Evolutionary conservation across 2,888 invertebrate species (phyloP).

Genomic region (Leucozona laternaria): DNA sequence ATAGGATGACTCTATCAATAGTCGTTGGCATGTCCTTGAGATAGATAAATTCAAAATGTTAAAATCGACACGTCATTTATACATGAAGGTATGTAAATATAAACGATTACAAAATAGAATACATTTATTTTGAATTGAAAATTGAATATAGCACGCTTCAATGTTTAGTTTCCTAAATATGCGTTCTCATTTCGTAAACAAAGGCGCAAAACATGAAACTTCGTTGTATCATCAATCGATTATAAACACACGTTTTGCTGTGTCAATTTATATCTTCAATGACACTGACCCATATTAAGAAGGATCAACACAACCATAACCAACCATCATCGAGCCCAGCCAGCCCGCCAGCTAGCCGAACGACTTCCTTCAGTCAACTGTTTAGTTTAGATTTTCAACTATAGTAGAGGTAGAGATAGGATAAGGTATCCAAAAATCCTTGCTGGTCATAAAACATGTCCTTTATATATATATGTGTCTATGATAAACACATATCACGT

Average conservation of each 20-base stretch:
- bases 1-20: no score
- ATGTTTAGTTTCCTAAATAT: not conserved
- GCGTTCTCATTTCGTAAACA: not conserved
- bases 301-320: conserved; percentile 25
- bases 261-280: conserved; percentile 11
- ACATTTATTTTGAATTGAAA: not conserved
- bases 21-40: no score
- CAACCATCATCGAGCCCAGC: not conserved
- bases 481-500: not conserved
- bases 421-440: conserved; percentile 27
- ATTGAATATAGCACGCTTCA: not conserved
- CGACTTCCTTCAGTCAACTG: conserved; percentile 21
- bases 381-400: conserved; percentile 16
- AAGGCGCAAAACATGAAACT: conserved; percentile 1
- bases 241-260: conserved; percentile 11
- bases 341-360: no score
- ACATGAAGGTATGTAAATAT: no score
- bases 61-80: no score
- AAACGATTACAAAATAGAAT: no score
- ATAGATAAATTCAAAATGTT: no score
- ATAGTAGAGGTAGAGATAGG: not conserved
- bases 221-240: not conserved
- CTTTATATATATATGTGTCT: not conserved
- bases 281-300: conserved; percentile 32
- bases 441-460: conserved; percentile 30